Percentiles rank a stretch among this genome's conserved stretches.
phyloP scores from a whole-genome alignment of 2,113 vertebrate species.

The Cyphomyrus plagiostoma region DNA sequence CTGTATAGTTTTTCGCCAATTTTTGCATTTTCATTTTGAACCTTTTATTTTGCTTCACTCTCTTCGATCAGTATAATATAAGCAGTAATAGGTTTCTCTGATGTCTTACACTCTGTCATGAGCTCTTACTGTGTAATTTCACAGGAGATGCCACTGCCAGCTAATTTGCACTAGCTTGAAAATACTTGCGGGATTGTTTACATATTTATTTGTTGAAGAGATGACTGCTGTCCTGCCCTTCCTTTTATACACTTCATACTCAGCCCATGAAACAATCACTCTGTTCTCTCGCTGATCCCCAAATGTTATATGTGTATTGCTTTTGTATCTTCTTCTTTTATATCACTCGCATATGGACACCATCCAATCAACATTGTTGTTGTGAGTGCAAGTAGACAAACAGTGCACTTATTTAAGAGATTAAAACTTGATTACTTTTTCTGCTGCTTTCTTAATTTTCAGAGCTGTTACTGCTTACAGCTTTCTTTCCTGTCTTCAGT shows the following conservation, averaged over 20 bases:
- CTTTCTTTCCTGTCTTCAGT: not conserved
- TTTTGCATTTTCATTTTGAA: not conserved
- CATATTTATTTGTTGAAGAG: not conserved
- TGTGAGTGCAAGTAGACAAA: not conserved
- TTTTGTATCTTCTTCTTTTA: not conserved
- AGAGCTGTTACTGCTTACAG: not conserved
- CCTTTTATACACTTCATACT: not conserved
- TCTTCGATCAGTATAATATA: not conserved
- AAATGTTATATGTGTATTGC: not conserved
- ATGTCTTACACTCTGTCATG: not conserved
- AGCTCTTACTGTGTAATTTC: not conserved
- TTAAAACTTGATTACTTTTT: not conserved
- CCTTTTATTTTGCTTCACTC: not conserved
- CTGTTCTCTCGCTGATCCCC: not conserved
- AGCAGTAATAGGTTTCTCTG: not conserved
- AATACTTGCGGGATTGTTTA: not conserved
- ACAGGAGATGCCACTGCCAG: not conserved
- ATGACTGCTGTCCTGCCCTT: not conserved
- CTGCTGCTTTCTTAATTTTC: not conserved
- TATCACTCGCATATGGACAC: not conserved
- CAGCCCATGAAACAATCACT: not conserved
- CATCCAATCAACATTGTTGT: not conserved
- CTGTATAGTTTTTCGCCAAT: not conserved
- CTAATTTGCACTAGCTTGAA: not conserved
- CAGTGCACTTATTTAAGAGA: not conserved